A percentile compares a stretch with the other conserved stretches of the same genome.
phyloP scores from a whole-genome alignment of 2,888 invertebrate species.

The Tetrapedia diversipes region DNA sequence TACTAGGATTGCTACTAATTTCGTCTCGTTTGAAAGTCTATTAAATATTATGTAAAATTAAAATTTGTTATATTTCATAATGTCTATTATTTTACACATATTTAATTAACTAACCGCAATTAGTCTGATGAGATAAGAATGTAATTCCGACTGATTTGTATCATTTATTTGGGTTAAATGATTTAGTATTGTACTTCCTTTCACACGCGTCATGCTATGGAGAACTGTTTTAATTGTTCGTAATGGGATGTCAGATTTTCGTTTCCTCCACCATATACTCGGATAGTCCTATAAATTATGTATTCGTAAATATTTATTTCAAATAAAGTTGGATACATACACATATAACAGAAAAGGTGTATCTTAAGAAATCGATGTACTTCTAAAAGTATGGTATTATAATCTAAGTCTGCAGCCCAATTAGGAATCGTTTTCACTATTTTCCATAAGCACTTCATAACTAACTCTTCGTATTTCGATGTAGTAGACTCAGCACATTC shows the following conservation, averaged over 20 bases:
- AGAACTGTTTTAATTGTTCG: constrained; percentile 97
- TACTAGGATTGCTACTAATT: constrained; percentile 74
- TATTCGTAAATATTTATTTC: neutral
- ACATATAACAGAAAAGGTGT: constrained; percentile 22
- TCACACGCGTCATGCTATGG: constrained; percentile 94
- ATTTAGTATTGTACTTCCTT: constrained; percentile 91
- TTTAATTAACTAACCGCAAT: constrained; percentile 85
- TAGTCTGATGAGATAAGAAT: constrained; percentile 92
- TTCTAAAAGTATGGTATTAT: constrained; percentile 91
- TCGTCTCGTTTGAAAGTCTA: constrained; percentile 84
- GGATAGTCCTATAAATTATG: constrained; percentile 87
- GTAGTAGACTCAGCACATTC: constrained; percentile 89
- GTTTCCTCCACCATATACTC: constrained; percentile 93
- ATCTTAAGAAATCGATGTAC: constrained; percentile 94
- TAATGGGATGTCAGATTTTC: constrained; percentile 92
- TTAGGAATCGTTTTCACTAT: constrained; percentile 93
- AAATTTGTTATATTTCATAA: neutral
- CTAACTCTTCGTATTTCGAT: constrained; percentile 90
- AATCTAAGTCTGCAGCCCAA: constrained; percentile 90
- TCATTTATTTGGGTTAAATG: constrained; percentile 91
- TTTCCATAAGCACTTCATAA: constrained; percentile 98
- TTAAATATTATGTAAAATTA: constrained; percentile 44
- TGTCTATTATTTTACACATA: neutral
- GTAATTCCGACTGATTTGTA: constrained; percentile 92
- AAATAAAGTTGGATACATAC: neutral